A percentile compares a stretch with the other conserved stretches of the same genome.
phyloP scores from a whole-genome alignment of 2,113 vertebrate genomes.

The Acrocephalus arundinaceus region DNA sequence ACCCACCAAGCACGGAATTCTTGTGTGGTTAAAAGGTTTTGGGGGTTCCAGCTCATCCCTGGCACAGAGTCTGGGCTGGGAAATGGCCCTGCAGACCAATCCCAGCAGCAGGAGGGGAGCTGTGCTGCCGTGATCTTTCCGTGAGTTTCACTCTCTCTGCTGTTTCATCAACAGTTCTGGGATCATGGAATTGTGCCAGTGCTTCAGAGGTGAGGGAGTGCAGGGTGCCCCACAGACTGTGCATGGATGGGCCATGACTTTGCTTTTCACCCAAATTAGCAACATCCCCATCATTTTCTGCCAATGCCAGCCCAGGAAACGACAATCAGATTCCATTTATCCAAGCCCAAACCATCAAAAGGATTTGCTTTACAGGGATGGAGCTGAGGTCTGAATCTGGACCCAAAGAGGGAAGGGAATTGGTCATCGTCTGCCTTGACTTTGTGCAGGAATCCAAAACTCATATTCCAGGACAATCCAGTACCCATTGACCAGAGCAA shows the following conservation, averaged over 20 bases:
- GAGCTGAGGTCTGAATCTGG: neutral
- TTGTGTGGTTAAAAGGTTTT: neutral
- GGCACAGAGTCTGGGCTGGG: neutral
- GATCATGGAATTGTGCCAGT: accelerated
- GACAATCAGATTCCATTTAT: neutral
- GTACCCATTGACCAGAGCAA: neutral
- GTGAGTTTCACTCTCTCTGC: neutral
- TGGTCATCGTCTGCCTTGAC: neutral
- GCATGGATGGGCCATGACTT: accelerated
- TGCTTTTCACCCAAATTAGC: neutral
- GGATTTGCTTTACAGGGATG: accelerated
- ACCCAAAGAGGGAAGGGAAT: neutral
- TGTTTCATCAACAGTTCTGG: neutral
- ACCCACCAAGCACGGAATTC: no score
- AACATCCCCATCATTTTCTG: neutral
- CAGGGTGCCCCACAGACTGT: neutral
- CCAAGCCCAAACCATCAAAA: neutral
- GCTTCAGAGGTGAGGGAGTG: neutral
- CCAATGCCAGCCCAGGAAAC: neutral
- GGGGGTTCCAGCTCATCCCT: neutral
- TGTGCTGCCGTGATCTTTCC: neutral
- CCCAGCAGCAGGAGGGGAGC: neutral
- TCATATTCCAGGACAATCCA: neutral
- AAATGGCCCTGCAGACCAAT: neutral
- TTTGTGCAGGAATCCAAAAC: neutral